Base-by-base conservation (phyloP, 2,888 invertebrate genomes). In the Keiferia lycopersicella region DNA sequence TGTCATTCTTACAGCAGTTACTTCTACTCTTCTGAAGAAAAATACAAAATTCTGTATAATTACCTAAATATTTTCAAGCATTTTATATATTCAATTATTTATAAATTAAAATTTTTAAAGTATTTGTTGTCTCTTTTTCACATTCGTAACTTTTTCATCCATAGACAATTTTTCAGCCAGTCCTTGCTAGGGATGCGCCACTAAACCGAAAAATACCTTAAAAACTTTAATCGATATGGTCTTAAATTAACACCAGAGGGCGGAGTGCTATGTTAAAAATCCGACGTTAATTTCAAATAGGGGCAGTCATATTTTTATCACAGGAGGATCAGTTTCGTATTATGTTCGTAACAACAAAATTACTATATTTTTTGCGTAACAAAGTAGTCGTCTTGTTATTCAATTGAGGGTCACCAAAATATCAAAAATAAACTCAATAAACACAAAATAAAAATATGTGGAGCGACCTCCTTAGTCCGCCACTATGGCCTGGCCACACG, bases 131-230 rank as follows among this genome's bases (percentile, higher is more conserved):
- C 63, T 50, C 48, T 63, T 34, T 63, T 58, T 2, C 14, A n/a
- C 34, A 18, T 2, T 14, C 60, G 30, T 61, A 50, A 8, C 53
- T 61, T 50, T 51, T 51, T 11, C 14, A 22, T 16, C 10, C 65
- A 65, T 62, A 65, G 65, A 65, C 65, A 65, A 65, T 16, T 58
- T 61, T 58, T 65, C 65, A 65, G 65, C 61, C 62, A 62, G 62
- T 53, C 14, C 2, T n/a, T 1, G 11, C 20, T 58, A 63, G 63
- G 14, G 63, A 14, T 58, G 48, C 2, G 12, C 1, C 10, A 22
- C 22, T 38, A 1, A 41, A 41, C 3, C 12, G 12, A 41, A 12
- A 1, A 12, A 14, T 14, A 14, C 12, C 3, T 14, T 2, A 18
- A 8, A 12, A 30, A 0, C 11, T 14, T 2, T n/a, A 30, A 56